phyloP scores from a whole-genome alignment of 2,888 invertebrate genomes.

The Dynastes maya region DNA sequence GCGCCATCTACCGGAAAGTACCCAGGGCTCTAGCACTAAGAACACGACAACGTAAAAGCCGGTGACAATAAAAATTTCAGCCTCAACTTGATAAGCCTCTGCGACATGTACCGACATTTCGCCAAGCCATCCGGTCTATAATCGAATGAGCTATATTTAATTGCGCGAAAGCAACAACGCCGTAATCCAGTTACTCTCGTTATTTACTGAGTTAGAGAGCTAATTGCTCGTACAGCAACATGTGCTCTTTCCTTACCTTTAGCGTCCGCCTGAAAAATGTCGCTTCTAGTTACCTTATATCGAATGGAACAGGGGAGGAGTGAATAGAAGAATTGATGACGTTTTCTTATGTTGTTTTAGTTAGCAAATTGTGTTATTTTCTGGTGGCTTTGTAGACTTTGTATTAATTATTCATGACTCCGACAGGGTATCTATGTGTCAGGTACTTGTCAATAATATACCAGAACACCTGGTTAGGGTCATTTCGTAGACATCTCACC shows the following conservation, averaged over 20 bases:
- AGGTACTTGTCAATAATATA: no score
- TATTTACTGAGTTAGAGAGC: conserved; percentile 3
- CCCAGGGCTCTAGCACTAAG: no score
- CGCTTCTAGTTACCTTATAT: background rate
- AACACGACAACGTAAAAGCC: background rate
- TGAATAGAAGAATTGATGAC: no score
- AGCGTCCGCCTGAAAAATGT: background rate
- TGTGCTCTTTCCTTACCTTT: background rate
- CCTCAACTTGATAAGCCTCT: background rate
- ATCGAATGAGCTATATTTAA: conserved; percentile 21
- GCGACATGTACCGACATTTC: background rate
- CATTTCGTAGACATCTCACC: no score
- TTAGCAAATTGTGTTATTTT: no score
- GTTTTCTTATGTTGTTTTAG: no score
- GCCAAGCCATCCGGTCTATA: background rate
- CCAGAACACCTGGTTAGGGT: no score
- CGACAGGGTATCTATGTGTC: no score
- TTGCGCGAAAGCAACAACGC: conserved; percentile 7
- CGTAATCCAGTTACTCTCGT: conserved; percentile 15
- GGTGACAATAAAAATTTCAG: background rate
- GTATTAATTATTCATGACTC: no score
- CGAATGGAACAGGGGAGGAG: no score
- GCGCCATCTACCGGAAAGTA: no score
- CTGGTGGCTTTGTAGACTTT: no score
- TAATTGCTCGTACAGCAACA: conserved; percentile 5